Conservation (phyloP, 2,888 invertebrate genomes). For the Deilephila elpenor region DNA sequence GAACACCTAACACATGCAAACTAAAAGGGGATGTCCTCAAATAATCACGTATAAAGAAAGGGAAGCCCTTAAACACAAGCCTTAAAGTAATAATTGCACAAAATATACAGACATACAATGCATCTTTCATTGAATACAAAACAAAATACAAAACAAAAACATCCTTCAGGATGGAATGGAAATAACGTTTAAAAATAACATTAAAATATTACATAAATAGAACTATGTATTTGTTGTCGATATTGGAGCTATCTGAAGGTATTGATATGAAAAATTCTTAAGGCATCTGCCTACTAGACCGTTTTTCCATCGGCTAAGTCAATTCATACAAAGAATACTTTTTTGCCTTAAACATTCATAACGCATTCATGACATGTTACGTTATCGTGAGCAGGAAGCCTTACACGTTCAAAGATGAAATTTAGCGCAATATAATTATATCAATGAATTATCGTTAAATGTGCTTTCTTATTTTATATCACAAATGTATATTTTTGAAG, state of each 20-base stretch:
- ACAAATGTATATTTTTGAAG: too few relatives aligned
- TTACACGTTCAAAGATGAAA: too few relatives aligned
- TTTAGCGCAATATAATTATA: too few relatives aligned
- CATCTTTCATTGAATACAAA: conserved; percentile 19
- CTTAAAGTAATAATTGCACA: conserved; percentile 61
- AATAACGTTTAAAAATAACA: conserved; percentile 24
- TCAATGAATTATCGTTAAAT: too few relatives aligned
- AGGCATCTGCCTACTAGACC: neutral
- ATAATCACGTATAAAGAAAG: conserved; percentile 47
- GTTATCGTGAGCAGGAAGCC: too few relatives aligned
- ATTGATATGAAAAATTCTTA: neutral
- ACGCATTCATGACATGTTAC: too few relatives aligned
- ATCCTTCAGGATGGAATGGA: conserved; percentile 13
- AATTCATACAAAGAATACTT: too few relatives aligned
- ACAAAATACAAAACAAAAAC: conserved; percentile 8
- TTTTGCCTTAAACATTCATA: too few relatives aligned
- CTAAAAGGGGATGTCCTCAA: conserved; percentile 58
- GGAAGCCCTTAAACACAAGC: conserved; percentile 40
- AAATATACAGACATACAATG: conserved; percentile 60
- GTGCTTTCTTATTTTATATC: too few relatives aligned
- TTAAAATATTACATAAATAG: conserved; percentile 20
- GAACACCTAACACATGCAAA: conserved; percentile 39
- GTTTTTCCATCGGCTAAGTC: too few relatives aligned
- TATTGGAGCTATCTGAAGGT: neutral
- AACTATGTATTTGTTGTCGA: conserved; percentile 12